These are phyloP conservation scores for Plebejus anna DNA, from an alignment of 2,888 invertebrate genomes.

Conservation along the genomic window DNA sequence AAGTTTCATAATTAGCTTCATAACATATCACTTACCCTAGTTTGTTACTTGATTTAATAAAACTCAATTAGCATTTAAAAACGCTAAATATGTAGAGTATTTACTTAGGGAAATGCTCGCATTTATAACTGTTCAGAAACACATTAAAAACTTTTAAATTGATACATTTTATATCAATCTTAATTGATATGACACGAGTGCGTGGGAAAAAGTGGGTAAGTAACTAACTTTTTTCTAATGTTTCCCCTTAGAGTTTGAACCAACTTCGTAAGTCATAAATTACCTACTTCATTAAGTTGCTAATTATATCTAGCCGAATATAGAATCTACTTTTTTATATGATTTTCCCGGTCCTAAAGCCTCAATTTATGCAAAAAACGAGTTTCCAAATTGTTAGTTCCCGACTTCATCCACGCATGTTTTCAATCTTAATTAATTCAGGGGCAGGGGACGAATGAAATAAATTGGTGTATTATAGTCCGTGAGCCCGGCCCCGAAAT, in stretches of 20 bases:
- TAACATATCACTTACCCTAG: background rate
- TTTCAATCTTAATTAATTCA: constrained; percentile 75
- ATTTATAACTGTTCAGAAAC: constrained; percentile 39
- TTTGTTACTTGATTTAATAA: background rate
- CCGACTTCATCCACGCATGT: too few species aligned
- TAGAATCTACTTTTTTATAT: too few species aligned
- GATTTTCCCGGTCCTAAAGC: too few species aligned
- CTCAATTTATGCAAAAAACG: too few species aligned
- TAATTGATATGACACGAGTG: constrained; percentile 48
- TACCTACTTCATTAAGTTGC: too few species aligned
- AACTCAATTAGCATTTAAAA: constrained; percentile 9
- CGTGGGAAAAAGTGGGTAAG: too few species aligned
- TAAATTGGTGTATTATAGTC: constrained; percentile 74
- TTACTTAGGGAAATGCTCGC: constrained; percentile 11
- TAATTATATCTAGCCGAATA: too few species aligned
- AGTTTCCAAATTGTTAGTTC: too few species aligned
- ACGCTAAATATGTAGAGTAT: background rate
- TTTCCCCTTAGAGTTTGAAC: too few species aligned
- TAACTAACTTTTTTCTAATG: too few species aligned
- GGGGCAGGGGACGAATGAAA: constrained; percentile 56
- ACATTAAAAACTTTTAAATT: constrained; percentile 47
- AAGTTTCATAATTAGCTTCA: background rate
- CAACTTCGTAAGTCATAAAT: too few species aligned
- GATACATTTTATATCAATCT: constrained; percentile 66
- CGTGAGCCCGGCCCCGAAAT: too few species aligned